Conservation (phyloP, 2,888 invertebrate species). For the Oscheius sp. region DNA sequence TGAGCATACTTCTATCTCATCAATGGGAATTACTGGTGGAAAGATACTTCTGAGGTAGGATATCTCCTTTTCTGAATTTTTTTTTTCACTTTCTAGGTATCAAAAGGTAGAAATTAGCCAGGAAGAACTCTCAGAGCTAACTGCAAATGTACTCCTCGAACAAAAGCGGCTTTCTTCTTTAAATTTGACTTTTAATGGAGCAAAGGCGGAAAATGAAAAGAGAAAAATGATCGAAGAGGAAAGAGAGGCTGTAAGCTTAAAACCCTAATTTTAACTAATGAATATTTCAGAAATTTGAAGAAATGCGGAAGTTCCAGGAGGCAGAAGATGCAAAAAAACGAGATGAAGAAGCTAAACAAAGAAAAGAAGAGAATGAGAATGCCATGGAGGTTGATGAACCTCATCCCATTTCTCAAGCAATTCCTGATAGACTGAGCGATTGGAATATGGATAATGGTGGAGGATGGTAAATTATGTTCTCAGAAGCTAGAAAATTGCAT, state of each 20-base stretch:
- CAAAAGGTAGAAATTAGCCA: conserved; percentile 33
- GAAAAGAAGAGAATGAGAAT: conserved; percentile 26
- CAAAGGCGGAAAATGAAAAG: conserved; percentile 49
- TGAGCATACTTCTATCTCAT: conserved; percentile 32
- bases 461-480: not conserved
- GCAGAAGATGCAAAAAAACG: conserved; percentile 24
- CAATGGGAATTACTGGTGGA: conserved; percentile 41
- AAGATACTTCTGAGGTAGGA: conserved; percentile 38
- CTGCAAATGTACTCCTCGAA: conserved; percentile 31
- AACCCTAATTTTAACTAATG: not conserved
- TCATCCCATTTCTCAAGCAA: not conserved
- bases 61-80: not conserved
- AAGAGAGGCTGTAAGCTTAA: not conserved
- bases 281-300: conserved; percentile 22
- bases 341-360: conserved; percentile 22
- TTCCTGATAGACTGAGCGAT: no score
- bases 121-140: conserved; percentile 39
- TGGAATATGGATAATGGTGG: not conserved
- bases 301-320: not conserved
- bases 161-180: not conserved
- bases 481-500: not conserved
- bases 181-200: not conserved
- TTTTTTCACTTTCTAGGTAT: conserved; percentile 8
- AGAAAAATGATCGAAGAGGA: conserved; percentile 41
- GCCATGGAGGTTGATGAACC: conserved; percentile 33